These are phyloP conservation scores for Saxidomus purpurata DNA, from an alignment of 1,140 invertebrate genomes.

Conservation along the genomic window DNA sequence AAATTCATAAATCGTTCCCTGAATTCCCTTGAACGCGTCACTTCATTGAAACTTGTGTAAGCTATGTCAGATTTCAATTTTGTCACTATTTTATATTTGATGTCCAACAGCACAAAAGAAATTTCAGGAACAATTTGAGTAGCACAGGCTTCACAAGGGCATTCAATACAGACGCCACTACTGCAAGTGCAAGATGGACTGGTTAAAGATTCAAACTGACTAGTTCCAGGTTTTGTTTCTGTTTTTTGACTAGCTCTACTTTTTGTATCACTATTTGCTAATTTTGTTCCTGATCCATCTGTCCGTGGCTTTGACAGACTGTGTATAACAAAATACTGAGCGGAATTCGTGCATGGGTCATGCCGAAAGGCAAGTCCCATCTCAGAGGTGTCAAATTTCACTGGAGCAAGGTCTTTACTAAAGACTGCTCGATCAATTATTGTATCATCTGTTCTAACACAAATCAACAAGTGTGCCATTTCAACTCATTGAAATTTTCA, in stretches of 20 bases:
- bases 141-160: neutral
- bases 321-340: constrained; percentile 39
- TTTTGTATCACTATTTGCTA: neutral
- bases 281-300: neutral
- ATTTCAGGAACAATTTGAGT: neutral
- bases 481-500: neutral
- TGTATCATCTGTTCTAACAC: constrained; percentile 50
- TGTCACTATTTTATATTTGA: neutral
- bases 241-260: neutral
- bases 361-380: constrained; percentile 54
- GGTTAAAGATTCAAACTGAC: neutral
- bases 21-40: constrained; percentile 3
- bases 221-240: neutral
- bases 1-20: constrained; percentile 49
- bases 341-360: constrained; percentile 52
- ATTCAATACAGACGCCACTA: neutral
- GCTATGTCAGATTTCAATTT: constrained; percentile 47
- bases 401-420: constrained; percentile 61
- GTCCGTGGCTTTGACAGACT: neutral
- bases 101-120: constrained; percentile 25
- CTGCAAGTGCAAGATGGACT: neutral
- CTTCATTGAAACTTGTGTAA: constrained; percentile 29
- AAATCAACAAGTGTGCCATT: constrained; percentile 70
- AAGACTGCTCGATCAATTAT: constrained; percentile 63
- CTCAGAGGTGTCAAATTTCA: constrained; percentile 53